phyloP scores from a whole-genome alignment of 2,113 vertebrate species.

The Abramis brama region DNA sequence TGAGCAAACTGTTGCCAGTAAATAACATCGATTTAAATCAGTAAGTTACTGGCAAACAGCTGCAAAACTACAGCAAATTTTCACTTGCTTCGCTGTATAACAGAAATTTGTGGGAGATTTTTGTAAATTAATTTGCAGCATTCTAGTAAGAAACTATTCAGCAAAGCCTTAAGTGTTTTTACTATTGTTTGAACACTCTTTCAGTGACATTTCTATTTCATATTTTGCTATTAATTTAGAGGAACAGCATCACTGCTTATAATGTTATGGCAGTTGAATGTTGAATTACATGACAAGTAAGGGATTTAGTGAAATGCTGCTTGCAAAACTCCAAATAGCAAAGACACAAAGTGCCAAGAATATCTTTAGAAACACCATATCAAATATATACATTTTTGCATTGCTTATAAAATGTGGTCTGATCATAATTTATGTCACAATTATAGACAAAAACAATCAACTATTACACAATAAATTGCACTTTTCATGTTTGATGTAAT shows the following conservation, averaged over 20 bases:
- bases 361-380: neutral
- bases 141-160: neutral
- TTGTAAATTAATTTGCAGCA: conserved; percentile 17
- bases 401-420: neutral
- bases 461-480: neutral
- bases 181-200: neutral
- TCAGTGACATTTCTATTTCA: neutral
- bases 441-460: neutral
- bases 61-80: no score
- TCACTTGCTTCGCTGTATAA: neutral
- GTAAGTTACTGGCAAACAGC: no score
- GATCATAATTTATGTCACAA: neutral
- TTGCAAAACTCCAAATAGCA: neutral
- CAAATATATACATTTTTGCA: neutral
- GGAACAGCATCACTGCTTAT: neutral
- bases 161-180: conserved; percentile 11
- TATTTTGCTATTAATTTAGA: neutral
- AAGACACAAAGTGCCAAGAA: neutral
- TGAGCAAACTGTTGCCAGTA: no score
- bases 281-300: neutral
- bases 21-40: no score
- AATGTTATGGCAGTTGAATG: neutral
- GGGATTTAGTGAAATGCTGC: neutral
- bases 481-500: neutral
- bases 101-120: conserved; percentile 29